Conservation (phyloP, 53 echinoderm and acorn worm genomes). For the Holothuria scabra region DNA sequence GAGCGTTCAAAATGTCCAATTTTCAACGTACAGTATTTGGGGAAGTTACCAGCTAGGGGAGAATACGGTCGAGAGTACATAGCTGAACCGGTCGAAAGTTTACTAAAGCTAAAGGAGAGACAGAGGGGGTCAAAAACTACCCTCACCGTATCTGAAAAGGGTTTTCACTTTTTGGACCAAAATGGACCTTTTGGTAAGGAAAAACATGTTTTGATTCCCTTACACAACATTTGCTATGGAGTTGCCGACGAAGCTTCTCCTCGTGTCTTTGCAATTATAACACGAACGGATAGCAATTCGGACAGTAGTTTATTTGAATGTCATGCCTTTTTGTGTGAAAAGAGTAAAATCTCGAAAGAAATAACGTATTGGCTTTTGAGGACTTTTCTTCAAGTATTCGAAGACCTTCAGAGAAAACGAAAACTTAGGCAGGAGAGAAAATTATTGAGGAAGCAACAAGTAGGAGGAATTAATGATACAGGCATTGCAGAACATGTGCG, state of each 20-base stretch:
- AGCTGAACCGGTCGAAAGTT: conserved; percentile 87
- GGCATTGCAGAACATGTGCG: conserved; percentile 15
- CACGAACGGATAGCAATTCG: conserved; percentile 88
- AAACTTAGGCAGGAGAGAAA: conserved; percentile 78
- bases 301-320: conserved; percentile 89
- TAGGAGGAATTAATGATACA: background rate
- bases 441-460: conserved; percentile 55
- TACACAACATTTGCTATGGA: conserved; percentile 96
- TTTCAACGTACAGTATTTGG: conserved; percentile 91
- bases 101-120: conserved; percentile 77
- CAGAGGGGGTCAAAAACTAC: conserved; percentile 74
- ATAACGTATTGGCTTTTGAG: conserved; percentile 95
- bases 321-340: conserved; percentile 90
- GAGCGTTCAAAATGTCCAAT: conserved; percentile 75
- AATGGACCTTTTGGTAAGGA: conserved; percentile 97
- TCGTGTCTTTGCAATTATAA: conserved; percentile 92
- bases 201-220: conserved; percentile 94
- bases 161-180: conserved; percentile 92
- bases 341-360: conserved; percentile 80
- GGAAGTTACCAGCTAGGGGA: conserved; percentile 89
- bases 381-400: conserved; percentile 94
- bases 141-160: conserved; percentile 84
- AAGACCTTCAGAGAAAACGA: conserved; percentile 52
- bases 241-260: conserved; percentile 95
- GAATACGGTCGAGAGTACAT: conserved; percentile 96